phyloP scores from a whole-genome alignment of 2,888 invertebrate species.

The Drosophila koepferae region DNA sequence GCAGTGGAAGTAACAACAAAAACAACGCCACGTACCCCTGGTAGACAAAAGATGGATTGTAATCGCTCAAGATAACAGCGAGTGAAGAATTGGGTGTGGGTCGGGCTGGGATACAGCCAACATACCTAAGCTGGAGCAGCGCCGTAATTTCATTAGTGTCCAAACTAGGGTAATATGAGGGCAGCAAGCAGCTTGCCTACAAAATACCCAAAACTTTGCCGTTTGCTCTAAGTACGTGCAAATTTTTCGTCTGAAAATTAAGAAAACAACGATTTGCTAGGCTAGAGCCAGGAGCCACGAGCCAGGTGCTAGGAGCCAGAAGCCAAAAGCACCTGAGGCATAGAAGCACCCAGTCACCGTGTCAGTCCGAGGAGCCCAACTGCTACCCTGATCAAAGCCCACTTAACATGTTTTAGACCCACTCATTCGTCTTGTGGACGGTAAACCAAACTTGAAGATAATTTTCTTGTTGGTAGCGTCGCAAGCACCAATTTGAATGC shows the following conservation, averaged over 20 bases:
- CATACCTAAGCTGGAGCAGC: conserved; percentile 27
- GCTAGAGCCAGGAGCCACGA: neutral
- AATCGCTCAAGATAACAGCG: conserved; percentile 83
- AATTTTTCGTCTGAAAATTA: conserved; percentile 74
- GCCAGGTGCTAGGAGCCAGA: neutral
- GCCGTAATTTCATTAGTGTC: conserved; percentile 76
- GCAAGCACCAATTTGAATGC: conserved; percentile 51
- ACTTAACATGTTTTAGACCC: conserved; percentile 60
- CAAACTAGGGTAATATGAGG: conserved; percentile 55
- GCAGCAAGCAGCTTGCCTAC: conserved; percentile 33
- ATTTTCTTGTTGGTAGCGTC: conserved; percentile 57
- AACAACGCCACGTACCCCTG: conserved; percentile 45
- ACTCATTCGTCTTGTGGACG: conserved; percentile 41
- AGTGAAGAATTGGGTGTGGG: conserved; percentile 10
- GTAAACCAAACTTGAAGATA: conserved; percentile 60
- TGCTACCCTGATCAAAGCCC: conserved; percentile 47
- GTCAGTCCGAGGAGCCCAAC: neutral
- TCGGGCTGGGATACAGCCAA: conserved; percentile 9
- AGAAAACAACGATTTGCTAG: conserved; percentile 43
- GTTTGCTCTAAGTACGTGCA: conserved; percentile 69
- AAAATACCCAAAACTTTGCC: conserved; percentile 56
- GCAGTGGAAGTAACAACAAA: conserved; percentile 19
- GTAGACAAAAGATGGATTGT: conserved; percentile 84
- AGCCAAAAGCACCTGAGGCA: neutral
- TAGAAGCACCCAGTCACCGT: neutral